These are phyloP conservation scores for Hippoglossus hippoglossus DNA, from an alignment of 2,797 vertebrate genomes.

Conservation along the genomic window DNA sequence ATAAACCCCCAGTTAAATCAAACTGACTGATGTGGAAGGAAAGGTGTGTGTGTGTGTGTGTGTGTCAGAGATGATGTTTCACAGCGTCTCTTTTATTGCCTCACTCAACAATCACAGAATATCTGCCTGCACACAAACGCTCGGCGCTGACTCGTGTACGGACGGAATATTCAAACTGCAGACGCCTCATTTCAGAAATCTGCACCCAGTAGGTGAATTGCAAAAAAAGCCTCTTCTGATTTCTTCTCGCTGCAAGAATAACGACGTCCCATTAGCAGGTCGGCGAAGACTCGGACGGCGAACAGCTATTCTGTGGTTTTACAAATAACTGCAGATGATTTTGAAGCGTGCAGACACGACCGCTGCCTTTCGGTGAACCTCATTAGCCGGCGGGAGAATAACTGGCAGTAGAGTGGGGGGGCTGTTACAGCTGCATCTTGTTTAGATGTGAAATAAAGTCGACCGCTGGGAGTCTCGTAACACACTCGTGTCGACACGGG, in stretches of 20 bases:
- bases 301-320: slow-evolving; percentile 7
- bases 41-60: too few relatives aligned
- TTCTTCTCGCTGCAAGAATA: slow-evolving; percentile 8
- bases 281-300: not conserved
- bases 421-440: too few relatives aligned
- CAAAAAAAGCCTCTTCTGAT: not conserved
- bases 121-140: not conserved
- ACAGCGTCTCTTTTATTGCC: slow-evolving; percentile 7
- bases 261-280: slow-evolving; percentile 34
- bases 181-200: slow-evolving; percentile 7
- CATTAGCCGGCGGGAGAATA: slow-evolving; percentile 17
- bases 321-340: slow-evolving; percentile 29
- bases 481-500: not conserved
- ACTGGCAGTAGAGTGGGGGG: not conserved
- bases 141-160: not conserved
- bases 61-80: too few relatives aligned
- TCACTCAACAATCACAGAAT: slow-evolving; percentile 4
- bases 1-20: not conserved
- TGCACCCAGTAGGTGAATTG: slow-evolving; percentile 7
- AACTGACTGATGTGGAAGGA: not conserved
- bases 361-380: slow-evolving; percentile 19
- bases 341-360: slow-evolving; percentile 18
- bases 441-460: not conserved
- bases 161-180: slow-evolving; percentile 2
- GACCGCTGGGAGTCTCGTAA: slow-evolving; percentile 3